Base-by-base conservation (phyloP, 2,113 vertebrate genomes). In the Struthidea cinerea region DNA sequence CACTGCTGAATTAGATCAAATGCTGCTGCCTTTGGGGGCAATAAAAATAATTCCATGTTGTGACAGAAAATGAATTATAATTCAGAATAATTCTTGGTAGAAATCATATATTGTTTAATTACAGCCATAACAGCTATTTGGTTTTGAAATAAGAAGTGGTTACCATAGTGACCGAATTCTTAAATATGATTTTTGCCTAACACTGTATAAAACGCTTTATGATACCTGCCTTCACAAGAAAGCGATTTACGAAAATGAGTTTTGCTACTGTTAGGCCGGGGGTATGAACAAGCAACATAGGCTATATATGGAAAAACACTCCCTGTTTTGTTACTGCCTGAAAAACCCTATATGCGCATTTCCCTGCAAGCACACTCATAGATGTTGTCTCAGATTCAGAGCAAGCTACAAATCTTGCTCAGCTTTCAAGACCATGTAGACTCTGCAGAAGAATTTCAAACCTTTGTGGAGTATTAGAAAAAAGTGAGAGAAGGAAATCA, bases 101-200 rank as follows among this genome's bases (percentile, higher is more conserved):
- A 90, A 96, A 91, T 79, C 57, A 86, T 39, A 46, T 52, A 37
- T 79, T 90, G 89, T 91, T 92, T 84, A 93, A 95, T 96, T 95
- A 87, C 46, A 65, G 90, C 86, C 64, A 52, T 60, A 90, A 68
- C 1, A 2, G 6, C 35, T 93, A 76, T 96, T 93, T 94, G 90
- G 93, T 96, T 95, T 90, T 76, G 80, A 93, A 79, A 84, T 89
- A 88, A 95, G 70, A 94, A 87, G 85, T 46, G 63, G 97, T 98
- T 98, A 79, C 97, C 93, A 97, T 97, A 97, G 97, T 90, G 97
- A 98, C 56, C 59, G 67, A 90, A 24, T 77, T 75, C 89, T 96
- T 97, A 89, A 87, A 94, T 94, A 94, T 78, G 93, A 75, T 89
- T 96, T 89, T 95, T 84, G 52, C 53, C 86, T 87, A 93, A 47